Percentiles rank a stretch among this genome's conserved stretches.
These are phyloP conservation scores for Gasterosteus nipponicus DNA, from an alignment of 2,113 vertebrate genomes.

Conservation along the genomic window DNA sequence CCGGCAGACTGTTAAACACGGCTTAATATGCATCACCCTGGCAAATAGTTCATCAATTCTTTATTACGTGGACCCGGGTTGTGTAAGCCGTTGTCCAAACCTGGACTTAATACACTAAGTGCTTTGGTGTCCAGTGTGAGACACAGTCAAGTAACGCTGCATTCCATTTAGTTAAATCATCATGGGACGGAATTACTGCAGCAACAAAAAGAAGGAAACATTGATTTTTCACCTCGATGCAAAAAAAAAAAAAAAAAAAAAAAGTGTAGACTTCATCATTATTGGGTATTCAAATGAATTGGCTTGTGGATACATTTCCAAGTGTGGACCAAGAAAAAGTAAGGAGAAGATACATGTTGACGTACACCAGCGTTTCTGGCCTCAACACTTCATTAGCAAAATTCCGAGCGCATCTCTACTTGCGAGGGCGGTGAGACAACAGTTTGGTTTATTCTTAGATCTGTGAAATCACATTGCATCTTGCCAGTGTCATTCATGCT, in stretches of 20 bases:
- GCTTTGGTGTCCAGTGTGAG: not conserved
- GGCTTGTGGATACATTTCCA: not conserved
- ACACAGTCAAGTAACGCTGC: not conserved
- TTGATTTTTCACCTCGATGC: not conserved
- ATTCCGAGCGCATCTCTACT: slow-evolving; percentile 54
- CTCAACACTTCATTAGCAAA: slow-evolving; percentile 79
- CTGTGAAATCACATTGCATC: slow-evolving; percentile 68
- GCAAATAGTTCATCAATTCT: slow-evolving; percentile 92
- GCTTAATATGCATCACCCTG: slow-evolving; percentile 87
- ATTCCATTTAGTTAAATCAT: not conserved
- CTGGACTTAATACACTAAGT: slow-evolving; percentile 41
- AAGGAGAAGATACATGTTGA: slow-evolving; percentile 1
- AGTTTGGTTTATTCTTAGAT: slow-evolving; percentile 79
- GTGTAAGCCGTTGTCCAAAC: slow-evolving; percentile 80
- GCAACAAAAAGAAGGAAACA: too few relatives aligned
- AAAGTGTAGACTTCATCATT: not conserved
- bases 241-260: slow-evolving; percentile 9
- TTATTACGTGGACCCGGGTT: slow-evolving; percentile 81
- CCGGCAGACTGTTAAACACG: slow-evolving; percentile 86
- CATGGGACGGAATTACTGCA: not conserved
- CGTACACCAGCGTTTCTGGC: slow-evolving; percentile 39
- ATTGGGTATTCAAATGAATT: not conserved
- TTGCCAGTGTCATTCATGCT: slow-evolving; percentile 60
- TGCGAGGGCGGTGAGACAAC: slow-evolving; percentile 67
- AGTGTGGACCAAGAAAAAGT: not conserved